Percentiles rank a stretch among this genome's conserved stretches.
Evolutionary conservation across 2,113 vertebrate genomes (phyloP).

Genomic region (Elephas maximus): DNA sequence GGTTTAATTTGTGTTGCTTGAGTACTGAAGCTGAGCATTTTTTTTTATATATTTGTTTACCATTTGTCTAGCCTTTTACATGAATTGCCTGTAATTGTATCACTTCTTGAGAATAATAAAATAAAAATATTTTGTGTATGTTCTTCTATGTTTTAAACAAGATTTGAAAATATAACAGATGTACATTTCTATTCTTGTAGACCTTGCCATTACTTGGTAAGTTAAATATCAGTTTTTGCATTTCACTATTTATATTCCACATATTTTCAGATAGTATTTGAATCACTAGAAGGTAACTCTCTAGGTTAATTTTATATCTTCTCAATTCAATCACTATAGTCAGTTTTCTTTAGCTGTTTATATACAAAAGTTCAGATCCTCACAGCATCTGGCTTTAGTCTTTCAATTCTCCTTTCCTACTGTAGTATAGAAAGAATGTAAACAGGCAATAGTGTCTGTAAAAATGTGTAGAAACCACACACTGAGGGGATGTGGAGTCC

Average conservation of each 20-base stretch:
- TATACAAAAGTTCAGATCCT: not conserved
- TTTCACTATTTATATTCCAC: not conserved
- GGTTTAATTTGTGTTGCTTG: not conserved
- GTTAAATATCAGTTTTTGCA: not conserved
- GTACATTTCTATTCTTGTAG: not conserved
- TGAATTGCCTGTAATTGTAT: not conserved
- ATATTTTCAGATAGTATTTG: not conserved
- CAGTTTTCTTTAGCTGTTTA: not conserved
- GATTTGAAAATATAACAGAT: not conserved
- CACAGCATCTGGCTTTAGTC: not conserved
- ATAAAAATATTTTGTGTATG: not conserved
- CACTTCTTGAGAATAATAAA: not conserved
- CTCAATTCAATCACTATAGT: not conserved
- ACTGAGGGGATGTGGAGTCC: not conserved
- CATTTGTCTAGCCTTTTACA: not conserved
- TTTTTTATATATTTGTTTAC: not conserved
- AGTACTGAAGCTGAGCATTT: not conserved
- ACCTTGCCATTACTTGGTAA: not conserved
- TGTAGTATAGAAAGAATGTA: not conserved
- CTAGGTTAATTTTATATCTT: conserved; percentile 7
- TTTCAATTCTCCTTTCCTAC: not conserved
- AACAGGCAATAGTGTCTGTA: not conserved
- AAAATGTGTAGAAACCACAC: not conserved
- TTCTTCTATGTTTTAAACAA: not conserved
- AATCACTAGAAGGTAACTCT: not conserved